Base-by-base conservation (phyloP, 2,113 vertebrate genomes). In the Hypomesus transpacificus region DNA sequence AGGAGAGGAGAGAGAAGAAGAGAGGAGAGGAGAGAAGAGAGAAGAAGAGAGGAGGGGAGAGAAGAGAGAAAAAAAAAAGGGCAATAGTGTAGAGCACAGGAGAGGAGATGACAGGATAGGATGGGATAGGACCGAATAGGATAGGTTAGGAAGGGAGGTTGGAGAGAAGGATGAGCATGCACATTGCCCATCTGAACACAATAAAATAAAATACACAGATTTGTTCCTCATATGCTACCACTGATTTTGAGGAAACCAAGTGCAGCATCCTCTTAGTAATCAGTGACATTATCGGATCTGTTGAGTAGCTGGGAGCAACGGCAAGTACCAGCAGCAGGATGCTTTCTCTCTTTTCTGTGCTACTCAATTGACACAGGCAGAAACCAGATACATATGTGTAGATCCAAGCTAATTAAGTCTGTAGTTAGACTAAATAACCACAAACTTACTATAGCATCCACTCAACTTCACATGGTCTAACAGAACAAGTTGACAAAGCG, bases 301-400 rank as follows among this genome's bases (percentile, higher is more conserved):
- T 64, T 39, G 39, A 46, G 39, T 46, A 46, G 39, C 39, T 46
- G 39, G 39, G 39, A 46, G 1, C 39, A 46, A 46, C 4, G 39
- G 62, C 11, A 46, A 64, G 62, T 4, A 26, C 24, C 61, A 64
- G 31, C 62, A 64, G 62, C 62, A 64, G 62, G n/a, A 56, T 56
- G 16, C 54, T 18, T 18, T 56, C 54, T 56, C 16, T 46, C 39
- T 46, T 5, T 46, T 46, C 39, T 11, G 9, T 46, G 22, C 59
- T 28, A 61, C 22, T 61, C 59, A 61, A 20, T 26, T 8, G 22
- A 28, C 21, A 28, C 21, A 46, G 39, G 7, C 39, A 46, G 8
- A 46, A 46, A 46, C 39, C 39, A 46, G 39, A 46, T 46, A 9
- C 39, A 46, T 46, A 9, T 46, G 39, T 46, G 7, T 46, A 46